Evolutionary conservation across 2,888 invertebrate species (phyloP).

Genomic region (Diarsia rubi): DNA sequence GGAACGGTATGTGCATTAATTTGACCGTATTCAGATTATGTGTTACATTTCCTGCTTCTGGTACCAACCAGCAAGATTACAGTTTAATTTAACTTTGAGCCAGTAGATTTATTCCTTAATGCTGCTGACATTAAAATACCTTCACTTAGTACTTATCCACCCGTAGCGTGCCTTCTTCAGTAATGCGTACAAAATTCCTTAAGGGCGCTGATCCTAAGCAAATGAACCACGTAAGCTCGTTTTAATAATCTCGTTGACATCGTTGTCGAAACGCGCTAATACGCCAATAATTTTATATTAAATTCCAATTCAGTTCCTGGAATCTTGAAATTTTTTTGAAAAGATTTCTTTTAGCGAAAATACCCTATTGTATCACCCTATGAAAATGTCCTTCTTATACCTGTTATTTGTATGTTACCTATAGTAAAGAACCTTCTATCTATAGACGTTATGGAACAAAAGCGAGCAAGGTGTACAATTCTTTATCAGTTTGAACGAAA

Average conservation of each 20-base stretch:
- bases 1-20: neutral
- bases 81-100: neutral
- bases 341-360: neutral
- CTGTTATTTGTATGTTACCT: neutral
- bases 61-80: neutral
- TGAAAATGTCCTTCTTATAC: neutral
- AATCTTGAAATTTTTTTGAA: constrained; percentile 1
- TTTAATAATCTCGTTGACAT: constrained; percentile 44
- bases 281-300: constrained; percentile 36
- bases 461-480: constrained; percentile 24
- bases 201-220: constrained; percentile 30
- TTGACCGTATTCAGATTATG: neutral
- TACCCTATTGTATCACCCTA: neutral
- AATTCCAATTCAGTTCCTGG: constrained; percentile 30
- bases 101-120: constrained; percentile 4
- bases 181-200: constrained; percentile 34
- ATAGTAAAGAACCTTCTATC: neutral
- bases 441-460: constrained; percentile 10
- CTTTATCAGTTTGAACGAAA: constrained; percentile 45
- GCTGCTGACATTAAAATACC: constrained; percentile 10
- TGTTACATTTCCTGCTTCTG: neutral
- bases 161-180: constrained; percentile 19
- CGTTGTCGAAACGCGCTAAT: constrained; percentile 19
- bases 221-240: constrained; percentile 48
- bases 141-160: constrained; percentile 4